phyloP scores from a whole-genome alignment of 2,113 vertebrate species.

The Leucosticte australis region DNA sequence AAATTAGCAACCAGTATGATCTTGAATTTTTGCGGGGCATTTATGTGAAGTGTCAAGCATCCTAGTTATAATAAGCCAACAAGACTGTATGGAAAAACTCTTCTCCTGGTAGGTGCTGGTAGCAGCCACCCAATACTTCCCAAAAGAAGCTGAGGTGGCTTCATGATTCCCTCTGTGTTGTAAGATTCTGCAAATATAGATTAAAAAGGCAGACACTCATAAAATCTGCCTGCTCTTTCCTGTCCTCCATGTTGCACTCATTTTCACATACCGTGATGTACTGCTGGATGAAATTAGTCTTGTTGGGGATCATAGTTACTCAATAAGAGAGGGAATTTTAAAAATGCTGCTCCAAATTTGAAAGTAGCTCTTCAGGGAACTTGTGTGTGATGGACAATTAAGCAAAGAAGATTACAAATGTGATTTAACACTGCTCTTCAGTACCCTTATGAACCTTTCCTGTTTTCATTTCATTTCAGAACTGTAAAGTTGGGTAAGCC shows the following conservation, averaged over 20 bases:
- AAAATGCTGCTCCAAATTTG: neutral
- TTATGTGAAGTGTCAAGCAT: neutral
- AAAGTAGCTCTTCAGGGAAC: neutral
- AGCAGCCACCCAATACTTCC: neutral
- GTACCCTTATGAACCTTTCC: neutral
- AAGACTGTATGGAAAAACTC: neutral
- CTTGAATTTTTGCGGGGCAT: neutral
- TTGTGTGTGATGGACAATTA: neutral
- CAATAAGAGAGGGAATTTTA: neutral
- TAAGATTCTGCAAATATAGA: neutral
- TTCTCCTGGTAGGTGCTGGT: neutral
- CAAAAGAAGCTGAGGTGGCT: neutral
- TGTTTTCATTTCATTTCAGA: constrained; percentile 2
- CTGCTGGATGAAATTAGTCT: neutral
- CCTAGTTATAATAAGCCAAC: neutral
- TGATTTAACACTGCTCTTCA: neutral
- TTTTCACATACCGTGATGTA: neutral
- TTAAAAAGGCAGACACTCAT: neutral
- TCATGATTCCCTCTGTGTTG: neutral
- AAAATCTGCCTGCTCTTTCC: neutral
- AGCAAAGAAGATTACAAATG: neutral
- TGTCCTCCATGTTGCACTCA: neutral
- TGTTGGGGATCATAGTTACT: neutral
- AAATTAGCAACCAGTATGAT: neutral
- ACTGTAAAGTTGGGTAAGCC: neutral